These are phyloP conservation scores for Drosophila persimilis DNA, from an alignment of 1,140 invertebrate genomes.

Conservation along the genomic window DNA sequence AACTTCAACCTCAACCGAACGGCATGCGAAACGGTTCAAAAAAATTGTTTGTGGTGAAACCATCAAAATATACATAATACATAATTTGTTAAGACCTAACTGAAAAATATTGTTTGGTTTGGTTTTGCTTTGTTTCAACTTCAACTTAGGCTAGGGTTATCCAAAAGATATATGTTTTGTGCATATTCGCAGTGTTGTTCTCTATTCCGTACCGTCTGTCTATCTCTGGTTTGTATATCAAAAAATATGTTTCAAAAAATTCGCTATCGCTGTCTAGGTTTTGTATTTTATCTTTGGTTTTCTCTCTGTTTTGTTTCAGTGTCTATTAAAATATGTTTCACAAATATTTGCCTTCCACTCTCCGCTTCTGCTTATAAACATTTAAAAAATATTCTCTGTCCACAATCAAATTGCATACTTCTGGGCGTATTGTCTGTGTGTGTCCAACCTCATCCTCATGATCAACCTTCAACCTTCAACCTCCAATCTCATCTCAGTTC, in stretches of 20 bases:
- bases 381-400: slow-evolving; percentile 75
- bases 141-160: slow-evolving; percentile 73
- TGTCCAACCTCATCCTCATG: slow-evolving; percentile 12
- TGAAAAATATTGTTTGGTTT: background rate
- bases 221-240: slow-evolving; percentile 44
- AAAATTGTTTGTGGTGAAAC: slow-evolving; percentile 59
- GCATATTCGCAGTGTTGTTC: slow-evolving; percentile 59
- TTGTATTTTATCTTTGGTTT: slow-evolving; percentile 25
- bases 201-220: slow-evolving; percentile 4
- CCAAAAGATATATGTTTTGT: slow-evolving; percentile 58
- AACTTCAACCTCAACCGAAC: slow-evolving; percentile 49
- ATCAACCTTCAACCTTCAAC: too few species aligned
- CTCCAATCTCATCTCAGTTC: too few species aligned
- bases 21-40: slow-evolving; percentile 57
- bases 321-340: slow-evolving; percentile 78
- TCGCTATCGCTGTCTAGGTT: slow-evolving; percentile 46
- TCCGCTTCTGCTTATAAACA: slow-evolving; percentile 66
- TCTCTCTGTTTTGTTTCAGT: slow-evolving; percentile 18
- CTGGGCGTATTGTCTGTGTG: slow-evolving; percentile 77
- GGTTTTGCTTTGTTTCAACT: slow-evolving; percentile 24
- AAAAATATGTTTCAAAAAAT: slow-evolving; percentile 77
- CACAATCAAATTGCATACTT: slow-evolving; percentile 76
- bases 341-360: slow-evolving; percentile 62
- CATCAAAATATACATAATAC: slow-evolving; percentile 63
- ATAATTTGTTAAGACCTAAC: slow-evolving; percentile 18